phyloP scores from a whole-genome alignment of 1,140 invertebrate genomes.

The Scylla paramamosain region DNA sequence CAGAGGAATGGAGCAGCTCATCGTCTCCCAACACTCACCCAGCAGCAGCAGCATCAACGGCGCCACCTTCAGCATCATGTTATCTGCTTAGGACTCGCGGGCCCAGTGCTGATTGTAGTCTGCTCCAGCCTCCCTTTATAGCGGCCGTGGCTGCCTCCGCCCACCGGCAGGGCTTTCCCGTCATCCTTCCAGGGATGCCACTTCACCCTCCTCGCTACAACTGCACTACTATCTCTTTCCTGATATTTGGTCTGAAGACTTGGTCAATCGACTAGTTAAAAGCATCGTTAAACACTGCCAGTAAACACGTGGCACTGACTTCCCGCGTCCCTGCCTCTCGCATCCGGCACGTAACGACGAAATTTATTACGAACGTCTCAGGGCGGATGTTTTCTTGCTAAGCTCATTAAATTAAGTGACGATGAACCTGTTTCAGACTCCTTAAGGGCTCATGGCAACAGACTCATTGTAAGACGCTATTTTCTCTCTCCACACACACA shows the following conservation, averaged over 20 bases:
- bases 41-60: background rate
- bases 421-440: too few relatives aligned
- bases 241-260: background rate
- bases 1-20: background rate
- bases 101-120: background rate
- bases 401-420: too few relatives aligned
- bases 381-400: too few relatives aligned
- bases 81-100: background rate
- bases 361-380: too few relatives aligned
- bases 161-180: background rate
- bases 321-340: too few relatives aligned
- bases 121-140: background rate
- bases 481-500: too few relatives aligned
- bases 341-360: too few relatives aligned
- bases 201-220: background rate
- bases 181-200: background rate
- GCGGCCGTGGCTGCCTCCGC: background rate
- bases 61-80: background rate
- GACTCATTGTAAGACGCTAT: too few relatives aligned
- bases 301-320: too few relatives aligned
- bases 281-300: too few relatives aligned
- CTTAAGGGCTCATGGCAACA: too few relatives aligned
- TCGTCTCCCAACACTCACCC: background rate
- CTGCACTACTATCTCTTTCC: background rate
- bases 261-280: too few relatives aligned